Percentiles rank a stretch among this genome's conserved stretches.
Evolutionary conservation across 2,888 invertebrate genomes (phyloP).

Genomic region (Sericinus montela): DNA sequence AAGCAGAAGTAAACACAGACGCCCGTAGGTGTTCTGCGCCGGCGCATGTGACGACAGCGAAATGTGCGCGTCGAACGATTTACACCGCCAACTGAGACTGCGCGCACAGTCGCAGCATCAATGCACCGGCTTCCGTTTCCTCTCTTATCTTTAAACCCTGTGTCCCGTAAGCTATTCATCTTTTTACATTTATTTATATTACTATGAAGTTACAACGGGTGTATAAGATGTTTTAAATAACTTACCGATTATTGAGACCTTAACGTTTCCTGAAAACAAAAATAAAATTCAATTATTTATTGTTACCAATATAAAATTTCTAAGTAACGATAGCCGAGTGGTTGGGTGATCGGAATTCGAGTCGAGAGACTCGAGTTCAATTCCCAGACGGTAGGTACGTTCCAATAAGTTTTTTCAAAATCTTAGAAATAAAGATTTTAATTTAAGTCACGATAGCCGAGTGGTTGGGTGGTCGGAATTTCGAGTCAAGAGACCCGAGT

Average conservation of each 20-base stretch:
- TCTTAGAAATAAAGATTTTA: too few relatives aligned
- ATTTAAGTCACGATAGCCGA: too few relatives aligned
- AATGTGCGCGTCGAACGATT: slow-evolving; percentile 58
- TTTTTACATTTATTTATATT: neutral
- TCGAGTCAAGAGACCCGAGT: too few relatives aligned
- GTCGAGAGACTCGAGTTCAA: too few relatives aligned
- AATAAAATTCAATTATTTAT: neutral
- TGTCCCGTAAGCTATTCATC: neutral
- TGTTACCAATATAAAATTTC: too few relatives aligned
- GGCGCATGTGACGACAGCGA: slow-evolving; percentile 48
- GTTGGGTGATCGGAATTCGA: too few relatives aligned
- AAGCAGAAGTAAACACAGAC: slow-evolving; percentile 23
- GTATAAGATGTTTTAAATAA: neutral
- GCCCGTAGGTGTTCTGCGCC: slow-evolving; percentile 28
- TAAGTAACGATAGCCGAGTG: too few relatives aligned
- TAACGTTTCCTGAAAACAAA: slow-evolving; percentile 9
- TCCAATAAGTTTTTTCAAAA: too few relatives aligned
- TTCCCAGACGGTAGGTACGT: too few relatives aligned
- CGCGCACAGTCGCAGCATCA: slow-evolving; percentile 6
- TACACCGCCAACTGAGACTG: slow-evolving; percentile 31
- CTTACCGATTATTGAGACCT: neutral
- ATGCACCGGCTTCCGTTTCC: slow-evolving; percentile 42
- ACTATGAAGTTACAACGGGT: too few relatives aligned
- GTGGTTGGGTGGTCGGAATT: too few relatives aligned
- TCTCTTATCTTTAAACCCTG: slow-evolving; percentile 14